A percentile compares a stretch with the other conserved stretches of the same genome.
These are phyloP conservation scores for Epizoanthus ramosus DNA, from an alignment of 92 coral and sea anemone species.

Conservation along the genomic window DNA sequence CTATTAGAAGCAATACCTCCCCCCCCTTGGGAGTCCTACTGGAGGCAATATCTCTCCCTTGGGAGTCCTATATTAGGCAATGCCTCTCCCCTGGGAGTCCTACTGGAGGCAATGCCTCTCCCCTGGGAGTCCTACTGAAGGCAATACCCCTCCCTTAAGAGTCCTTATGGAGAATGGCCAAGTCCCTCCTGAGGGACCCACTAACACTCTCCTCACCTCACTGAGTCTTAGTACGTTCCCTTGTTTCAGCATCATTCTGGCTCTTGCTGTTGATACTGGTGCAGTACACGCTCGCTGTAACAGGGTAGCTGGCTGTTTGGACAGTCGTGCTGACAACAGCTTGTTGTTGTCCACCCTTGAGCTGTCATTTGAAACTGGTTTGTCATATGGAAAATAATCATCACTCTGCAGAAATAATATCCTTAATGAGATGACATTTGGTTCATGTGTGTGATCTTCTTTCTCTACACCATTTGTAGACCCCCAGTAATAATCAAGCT, in stretches of 20 bases:
- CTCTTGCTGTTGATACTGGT: conserved; percentile 68
- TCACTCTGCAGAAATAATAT: not conserved
- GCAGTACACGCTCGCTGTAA: conserved; percentile 57
- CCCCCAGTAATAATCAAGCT: too few species aligned
- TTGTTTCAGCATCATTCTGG: conserved; percentile 50
- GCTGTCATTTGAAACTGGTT: conserved; percentile 1
- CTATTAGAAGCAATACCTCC: too few species aligned
- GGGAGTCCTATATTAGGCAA: too few species aligned
- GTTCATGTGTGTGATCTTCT: not conserved
- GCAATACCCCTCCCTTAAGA: too few species aligned
- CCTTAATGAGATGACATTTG: not conserved
- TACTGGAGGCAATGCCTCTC: too few species aligned
- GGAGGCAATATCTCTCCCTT: too few species aligned
- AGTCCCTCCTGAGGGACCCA: too few species aligned
- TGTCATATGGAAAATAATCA: not conserved
- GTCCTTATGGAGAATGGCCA: too few species aligned
- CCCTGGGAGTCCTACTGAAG: too few species aligned
- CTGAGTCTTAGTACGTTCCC: conserved; percentile 52
- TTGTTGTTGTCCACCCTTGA: not conserved
- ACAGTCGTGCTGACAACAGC: not conserved
- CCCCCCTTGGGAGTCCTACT: too few species aligned
- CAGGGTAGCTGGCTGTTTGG: conserved; percentile 20
- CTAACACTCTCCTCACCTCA: conserved; percentile 26
- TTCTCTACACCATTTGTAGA: too few species aligned
- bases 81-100: too few species aligned